These are phyloP conservation scores for Dryocosmus kuriphilus DNA, from an alignment of 2,888 invertebrate genomes.

Conservation along the genomic window DNA sequence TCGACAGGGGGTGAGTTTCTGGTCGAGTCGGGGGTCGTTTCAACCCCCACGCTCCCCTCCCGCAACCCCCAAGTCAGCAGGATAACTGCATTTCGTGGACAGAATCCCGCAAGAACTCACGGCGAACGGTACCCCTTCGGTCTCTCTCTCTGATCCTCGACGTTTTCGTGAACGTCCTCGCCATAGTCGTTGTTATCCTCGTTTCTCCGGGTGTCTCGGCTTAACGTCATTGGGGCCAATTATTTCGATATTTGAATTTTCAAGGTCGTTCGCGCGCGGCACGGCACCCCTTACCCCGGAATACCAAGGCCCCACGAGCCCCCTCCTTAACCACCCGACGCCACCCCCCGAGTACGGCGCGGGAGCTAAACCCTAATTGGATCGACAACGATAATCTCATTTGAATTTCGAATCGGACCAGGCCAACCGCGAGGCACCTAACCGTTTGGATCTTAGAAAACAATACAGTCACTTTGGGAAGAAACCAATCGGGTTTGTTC, in stretches of 20 bases:
- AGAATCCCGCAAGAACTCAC: conserved; percentile 77
- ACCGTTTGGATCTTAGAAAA: conserved; percentile 32
- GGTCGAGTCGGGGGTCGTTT: conserved; percentile 48
- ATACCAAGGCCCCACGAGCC: conserved; percentile 27
- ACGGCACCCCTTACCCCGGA: conserved; percentile 22
- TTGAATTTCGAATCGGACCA: conserved; percentile 70
- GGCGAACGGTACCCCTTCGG: conserved; percentile 71
- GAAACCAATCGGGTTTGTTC: conserved; percentile 4
- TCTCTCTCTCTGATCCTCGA: conserved; percentile 45
- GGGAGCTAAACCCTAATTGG: conserved; percentile 66
- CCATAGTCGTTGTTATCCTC: conserved; percentile 43
- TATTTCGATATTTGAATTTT: conserved; percentile 71
- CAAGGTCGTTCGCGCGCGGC: conserved; percentile 61
- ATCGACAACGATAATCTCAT: conserved; percentile 71
- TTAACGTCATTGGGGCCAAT: conserved; percentile 63
- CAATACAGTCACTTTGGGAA: not conserved
- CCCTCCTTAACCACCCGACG: conserved; percentile 48
- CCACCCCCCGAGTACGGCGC: conserved; percentile 30
- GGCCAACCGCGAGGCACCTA: conserved; percentile 56
- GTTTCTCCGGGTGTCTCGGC: conserved; percentile 52
- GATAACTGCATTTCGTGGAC: conserved; percentile 77
- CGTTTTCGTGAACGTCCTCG: conserved; percentile 51
- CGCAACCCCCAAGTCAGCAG: conserved; percentile 70
- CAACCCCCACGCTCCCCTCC: conserved; percentile 48
- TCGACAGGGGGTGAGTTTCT: conserved; percentile 47